phyloP scores from a whole-genome alignment of 2,113 vertebrate species.

The Columba janthina region DNA sequence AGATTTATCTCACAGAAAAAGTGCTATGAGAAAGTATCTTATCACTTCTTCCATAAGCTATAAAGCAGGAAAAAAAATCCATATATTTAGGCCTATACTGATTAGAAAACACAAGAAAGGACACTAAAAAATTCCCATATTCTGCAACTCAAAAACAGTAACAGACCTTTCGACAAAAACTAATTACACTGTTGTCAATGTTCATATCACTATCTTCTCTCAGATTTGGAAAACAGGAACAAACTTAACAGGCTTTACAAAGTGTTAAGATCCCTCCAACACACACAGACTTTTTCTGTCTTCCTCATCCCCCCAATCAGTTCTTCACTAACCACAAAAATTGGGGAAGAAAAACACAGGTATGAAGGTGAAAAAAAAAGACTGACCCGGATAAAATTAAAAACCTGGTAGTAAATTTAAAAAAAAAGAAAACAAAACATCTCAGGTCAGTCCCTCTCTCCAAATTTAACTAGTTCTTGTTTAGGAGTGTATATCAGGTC shows the following conservation, averaged over 20 bases:
- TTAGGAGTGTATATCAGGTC: background rate
- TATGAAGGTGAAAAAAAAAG: background rate
- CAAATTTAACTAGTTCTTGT: background rate
- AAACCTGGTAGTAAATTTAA: background rate
- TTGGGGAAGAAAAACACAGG: background rate
- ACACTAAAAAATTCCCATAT: background rate
- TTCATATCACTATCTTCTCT: background rate
- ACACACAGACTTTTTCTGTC: background rate
- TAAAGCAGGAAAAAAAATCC: background rate
- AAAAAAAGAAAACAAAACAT: too few species aligned
- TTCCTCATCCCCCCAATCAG: background rate
- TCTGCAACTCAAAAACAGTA: background rate
- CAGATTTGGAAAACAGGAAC: background rate
- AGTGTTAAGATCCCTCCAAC: background rate
- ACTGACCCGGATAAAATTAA: background rate
- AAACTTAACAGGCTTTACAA: background rate
- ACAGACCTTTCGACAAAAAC: background rate
- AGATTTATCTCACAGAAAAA: background rate
- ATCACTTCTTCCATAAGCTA: background rate
- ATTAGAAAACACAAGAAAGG: background rate
- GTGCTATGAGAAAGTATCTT: background rate
- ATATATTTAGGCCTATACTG: background rate
- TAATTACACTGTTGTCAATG: background rate
- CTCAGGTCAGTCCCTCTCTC: background rate
- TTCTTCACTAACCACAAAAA: background rate